Conservation (phyloP, 2,797 vertebrate genomes). For the Myiotriccus ornatus region DNA sequence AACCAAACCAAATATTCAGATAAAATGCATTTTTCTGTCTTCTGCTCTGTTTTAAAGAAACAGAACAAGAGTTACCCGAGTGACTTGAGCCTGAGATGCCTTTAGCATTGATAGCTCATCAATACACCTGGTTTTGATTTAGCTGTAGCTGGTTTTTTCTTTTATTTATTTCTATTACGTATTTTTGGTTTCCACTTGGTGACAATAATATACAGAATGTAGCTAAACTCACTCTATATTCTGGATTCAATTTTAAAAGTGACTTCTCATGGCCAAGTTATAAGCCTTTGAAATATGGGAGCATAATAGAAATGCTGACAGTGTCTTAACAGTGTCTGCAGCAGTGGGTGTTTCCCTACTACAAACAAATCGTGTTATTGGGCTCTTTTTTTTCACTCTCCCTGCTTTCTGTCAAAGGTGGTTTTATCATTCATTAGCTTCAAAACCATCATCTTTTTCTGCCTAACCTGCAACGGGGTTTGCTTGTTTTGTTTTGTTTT, state of each 20-base stretch:
- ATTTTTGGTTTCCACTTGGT: neutral
- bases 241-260: conserved; percentile 64
- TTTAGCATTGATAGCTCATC: conserved; percentile 9
- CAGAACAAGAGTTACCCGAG: neutral
- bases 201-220: neutral
- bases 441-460: conserved; percentile 47
- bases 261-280: conserved; percentile 64
- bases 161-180: conserved; percentile 36
- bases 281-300: conserved; percentile 65
- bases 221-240: conserved; percentile 39
- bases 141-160: neutral
- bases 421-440: conserved; percentile 64
- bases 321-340: conserved; percentile 58
- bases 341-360: conserved; percentile 55
- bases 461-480: neutral
- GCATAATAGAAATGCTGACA: conserved; percentile 60
- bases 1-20: neutral
- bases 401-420: neutral
- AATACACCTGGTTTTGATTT: neutral
- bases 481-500: neutral
- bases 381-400: neutral
- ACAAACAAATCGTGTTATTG: conserved; percentile 69
- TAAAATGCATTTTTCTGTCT: neutral
- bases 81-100: neutral
- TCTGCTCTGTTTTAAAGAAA: neutral